Evolutionary conservation across 2,888 invertebrate species (phyloP), one percentile per base, ranked within the genome.

Genomic region (Candidula unifasciata): DNA sequence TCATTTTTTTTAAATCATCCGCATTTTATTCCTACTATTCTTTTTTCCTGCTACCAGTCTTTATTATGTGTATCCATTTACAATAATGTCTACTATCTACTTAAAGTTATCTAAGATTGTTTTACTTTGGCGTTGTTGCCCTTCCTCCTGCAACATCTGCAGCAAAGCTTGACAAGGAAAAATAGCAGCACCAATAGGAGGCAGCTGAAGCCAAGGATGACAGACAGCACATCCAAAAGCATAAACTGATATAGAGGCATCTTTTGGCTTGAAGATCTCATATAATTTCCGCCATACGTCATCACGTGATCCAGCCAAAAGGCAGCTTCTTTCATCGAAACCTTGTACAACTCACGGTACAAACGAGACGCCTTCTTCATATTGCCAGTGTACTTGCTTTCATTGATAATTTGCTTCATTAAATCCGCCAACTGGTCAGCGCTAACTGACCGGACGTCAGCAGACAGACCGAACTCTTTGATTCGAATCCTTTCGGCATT

Each of bases 251-350:
- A 89, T 87, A 87, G 87, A 6, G 89, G 88, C 84, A 90, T 83
- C 71, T 88, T 85, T 60, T 87, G 80, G 21, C 86, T 85, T 35
- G 86, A n/a, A 1, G 91, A 89, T 27, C 87, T 85, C 69, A 91
- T 80, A 77, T 90, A 89, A 21, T 81, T 80, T 16, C 88, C 89
- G 21, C 91, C 91, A 87, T 88, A 88, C 83, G 88, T 86, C 24
- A 91, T 86, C 71, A 91, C 87, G 77, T 90, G 89, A 79, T 91
- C 90, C 27, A 91, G 86, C 90, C 90, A 90, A 69, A 82, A 89
- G 3, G 88, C 89, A 8, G 89, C 89, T 71, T 89, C 86, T 66
- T 89, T 85, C 27, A 68, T 57, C 1, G 91, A 88, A 37, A 78
- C 57, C 78, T 86, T 83, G 57, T 84, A 86, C 69, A 84, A 74